Percentiles rank a stretch among this genome's conserved stretches.
phyloP scores from a whole-genome alignment of 2,113 vertebrate genomes.

The Brienomyrus longianalis region DNA sequence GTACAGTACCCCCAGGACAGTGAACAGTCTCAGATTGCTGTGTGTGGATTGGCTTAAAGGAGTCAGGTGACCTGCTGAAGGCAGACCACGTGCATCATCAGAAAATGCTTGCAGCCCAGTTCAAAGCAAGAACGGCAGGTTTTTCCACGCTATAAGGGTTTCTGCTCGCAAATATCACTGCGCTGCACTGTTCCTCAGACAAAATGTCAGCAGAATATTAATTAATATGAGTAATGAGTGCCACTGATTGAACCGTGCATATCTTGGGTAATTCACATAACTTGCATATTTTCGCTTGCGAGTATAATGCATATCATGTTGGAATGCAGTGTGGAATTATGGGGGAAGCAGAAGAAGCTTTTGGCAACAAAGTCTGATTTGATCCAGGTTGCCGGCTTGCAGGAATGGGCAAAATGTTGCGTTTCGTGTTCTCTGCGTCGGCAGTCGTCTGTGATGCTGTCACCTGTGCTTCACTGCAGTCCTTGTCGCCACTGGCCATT shows the following conservation, averaged over 20 bases:
- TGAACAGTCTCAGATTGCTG: background rate
- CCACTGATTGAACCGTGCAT: background rate
- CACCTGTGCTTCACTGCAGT: background rate
- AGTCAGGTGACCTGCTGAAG: background rate
- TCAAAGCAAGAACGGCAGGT: background rate
- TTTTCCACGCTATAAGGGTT: background rate
- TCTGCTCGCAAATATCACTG: background rate
- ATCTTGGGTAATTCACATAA: background rate
- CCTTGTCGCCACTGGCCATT: background rate
- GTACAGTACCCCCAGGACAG: background rate
- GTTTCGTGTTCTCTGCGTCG: background rate
- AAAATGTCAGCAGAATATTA: slow-evolving; percentile 9
- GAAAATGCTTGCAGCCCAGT: background rate
- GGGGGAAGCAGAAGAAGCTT: background rate
- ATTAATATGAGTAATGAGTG: background rate
- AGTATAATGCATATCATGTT: background rate
- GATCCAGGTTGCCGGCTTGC: background rate
- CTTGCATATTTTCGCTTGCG: background rate
- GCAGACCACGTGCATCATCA: background rate
- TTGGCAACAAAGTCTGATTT: background rate
- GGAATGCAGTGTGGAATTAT: background rate
- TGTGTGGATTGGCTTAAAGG: background rate
- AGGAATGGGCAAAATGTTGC: background rate
- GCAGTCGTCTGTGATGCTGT: background rate
- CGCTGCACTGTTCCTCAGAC: background rate